Conservation (phyloP, 2,113 vertebrate genomes). For the Poeciliopsis occidentalis region DNA sequence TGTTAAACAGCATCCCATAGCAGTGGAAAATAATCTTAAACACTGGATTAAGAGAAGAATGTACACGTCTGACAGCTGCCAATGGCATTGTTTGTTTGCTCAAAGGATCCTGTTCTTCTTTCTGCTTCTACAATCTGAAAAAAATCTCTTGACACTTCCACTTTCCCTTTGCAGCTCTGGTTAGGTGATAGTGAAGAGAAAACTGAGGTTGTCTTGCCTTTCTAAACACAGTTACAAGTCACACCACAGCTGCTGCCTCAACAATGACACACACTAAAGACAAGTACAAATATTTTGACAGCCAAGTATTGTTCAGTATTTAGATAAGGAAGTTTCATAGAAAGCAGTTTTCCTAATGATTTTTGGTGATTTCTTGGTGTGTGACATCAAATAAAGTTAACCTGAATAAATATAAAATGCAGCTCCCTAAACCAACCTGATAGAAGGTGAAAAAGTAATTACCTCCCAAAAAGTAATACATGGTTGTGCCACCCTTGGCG, state of each 20-base stretch:
- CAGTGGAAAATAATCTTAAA: conserved; percentile 48
- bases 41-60: conserved; percentile 56
- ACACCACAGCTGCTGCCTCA: background rate
- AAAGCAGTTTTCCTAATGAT: background rate
- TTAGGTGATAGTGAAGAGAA: background rate
- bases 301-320: background rate
- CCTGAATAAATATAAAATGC: no score
- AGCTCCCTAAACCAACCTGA: no score
- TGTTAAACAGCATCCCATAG: conserved; percentile 52
- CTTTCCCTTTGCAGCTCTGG: background rate
- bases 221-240: conserved; percentile 17
- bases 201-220: background rate
- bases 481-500: no score
- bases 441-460: no score
- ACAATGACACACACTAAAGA: background rate
- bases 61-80: conserved; percentile 49
- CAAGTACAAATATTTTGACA: conserved; percentile 32
- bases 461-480: no score
- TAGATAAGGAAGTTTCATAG: background rate
- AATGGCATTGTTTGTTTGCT: conserved; percentile 22
- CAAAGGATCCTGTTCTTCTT: conserved; percentile 66
- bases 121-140: background rate
- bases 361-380: no score
- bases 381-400: background rate
- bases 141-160: conserved; percentile 1